These are phyloP conservation scores for Drosophila sp. DNA, from an alignment of 1,140 invertebrate genomes.

Conservation along the genomic window DNA sequence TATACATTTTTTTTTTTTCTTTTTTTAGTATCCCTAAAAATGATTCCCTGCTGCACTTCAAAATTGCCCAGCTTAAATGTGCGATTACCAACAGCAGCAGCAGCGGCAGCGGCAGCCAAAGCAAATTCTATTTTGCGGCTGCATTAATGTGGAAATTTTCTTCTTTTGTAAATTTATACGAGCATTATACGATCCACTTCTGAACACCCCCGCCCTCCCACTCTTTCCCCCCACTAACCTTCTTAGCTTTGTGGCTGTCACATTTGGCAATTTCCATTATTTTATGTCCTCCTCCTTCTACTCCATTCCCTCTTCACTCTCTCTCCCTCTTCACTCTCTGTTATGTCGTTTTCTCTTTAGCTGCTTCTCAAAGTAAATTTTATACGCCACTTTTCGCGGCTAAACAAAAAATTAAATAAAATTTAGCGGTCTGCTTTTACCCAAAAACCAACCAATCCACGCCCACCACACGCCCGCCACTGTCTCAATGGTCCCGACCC, in stretches of 20 bases:
- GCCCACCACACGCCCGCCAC: not conserved
- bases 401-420: conserved; percentile 80
- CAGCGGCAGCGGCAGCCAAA: conserved; percentile 53
- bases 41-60: conserved; percentile 58
- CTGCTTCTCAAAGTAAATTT: conserved; percentile 68
- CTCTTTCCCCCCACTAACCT: not conserved
- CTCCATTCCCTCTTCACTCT: conserved; percentile 26
- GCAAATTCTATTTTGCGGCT: conserved; percentile 77
- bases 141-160: conserved; percentile 67
- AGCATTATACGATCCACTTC: conserved; percentile 69
- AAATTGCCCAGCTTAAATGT: conserved; percentile 75
- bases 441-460: conserved; percentile 39
- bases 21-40: conserved; percentile 59
- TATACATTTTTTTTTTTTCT: not conserved
- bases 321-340: conserved; percentile 49
- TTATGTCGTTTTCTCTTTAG: conserved; percentile 5
- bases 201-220: not conserved
- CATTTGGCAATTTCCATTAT: conserved; percentile 80
- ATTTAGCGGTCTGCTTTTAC: conserved; percentile 75
- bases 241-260: conserved; percentile 74
- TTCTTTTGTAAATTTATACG: conserved; percentile 73
- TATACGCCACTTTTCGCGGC: conserved; percentile 80
- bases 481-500: not conserved
- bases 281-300: conserved; percentile 71
- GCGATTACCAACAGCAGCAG: conserved; percentile 70